These are phyloP conservation scores for Syngnathus scovelli DNA, from an alignment of 2,113 vertebrate genomes.

Conservation along the genomic window DNA sequence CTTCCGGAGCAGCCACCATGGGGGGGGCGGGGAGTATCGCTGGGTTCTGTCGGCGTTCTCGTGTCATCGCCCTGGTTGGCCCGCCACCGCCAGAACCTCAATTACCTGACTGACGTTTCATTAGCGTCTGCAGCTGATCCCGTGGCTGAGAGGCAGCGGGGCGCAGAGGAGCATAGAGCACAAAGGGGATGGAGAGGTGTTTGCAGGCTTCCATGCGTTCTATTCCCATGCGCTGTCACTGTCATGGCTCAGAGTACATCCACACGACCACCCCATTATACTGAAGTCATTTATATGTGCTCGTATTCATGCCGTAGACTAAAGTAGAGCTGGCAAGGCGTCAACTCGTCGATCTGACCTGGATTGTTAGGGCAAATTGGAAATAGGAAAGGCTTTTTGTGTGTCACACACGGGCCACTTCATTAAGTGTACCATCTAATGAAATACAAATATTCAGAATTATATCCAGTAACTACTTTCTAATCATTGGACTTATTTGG, in stretches of 20 bases:
- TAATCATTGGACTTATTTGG: neutral
- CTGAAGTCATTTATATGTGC: conserved; percentile 61
- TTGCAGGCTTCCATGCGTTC: conserved; percentile 48
- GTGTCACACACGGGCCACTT: neutral
- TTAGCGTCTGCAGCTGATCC: conserved; percentile 73
- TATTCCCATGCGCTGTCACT: conserved; percentile 65
- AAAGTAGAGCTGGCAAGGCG: conserved; percentile 51
- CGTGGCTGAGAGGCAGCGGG: conserved; percentile 67
- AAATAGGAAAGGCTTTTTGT: conserved; percentile 8
- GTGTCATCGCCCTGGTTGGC: conserved; percentile 65
- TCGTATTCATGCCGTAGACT: conserved; percentile 54
- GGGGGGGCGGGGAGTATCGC: conserved; percentile 15
- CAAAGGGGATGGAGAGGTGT: conserved; percentile 20
- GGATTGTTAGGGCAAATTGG: conserved; percentile 21
- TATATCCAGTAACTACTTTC: neutral
- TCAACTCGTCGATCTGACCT: conserved; percentile 34
- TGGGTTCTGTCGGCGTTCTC: conserved; percentile 41
- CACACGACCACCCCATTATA: conserved; percentile 61
- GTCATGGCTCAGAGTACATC: conserved; percentile 54
- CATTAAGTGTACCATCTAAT: neutral
- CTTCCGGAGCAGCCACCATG: conserved; percentile 43
- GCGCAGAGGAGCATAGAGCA: conserved; percentile 55
- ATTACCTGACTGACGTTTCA: conserved; percentile 75
- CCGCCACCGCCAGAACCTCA: conserved; percentile 66
- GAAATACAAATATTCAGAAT: neutral